phyloP scores from a whole-genome alignment of 2,113 vertebrate species.

The Turdus rufiventris region DNA sequence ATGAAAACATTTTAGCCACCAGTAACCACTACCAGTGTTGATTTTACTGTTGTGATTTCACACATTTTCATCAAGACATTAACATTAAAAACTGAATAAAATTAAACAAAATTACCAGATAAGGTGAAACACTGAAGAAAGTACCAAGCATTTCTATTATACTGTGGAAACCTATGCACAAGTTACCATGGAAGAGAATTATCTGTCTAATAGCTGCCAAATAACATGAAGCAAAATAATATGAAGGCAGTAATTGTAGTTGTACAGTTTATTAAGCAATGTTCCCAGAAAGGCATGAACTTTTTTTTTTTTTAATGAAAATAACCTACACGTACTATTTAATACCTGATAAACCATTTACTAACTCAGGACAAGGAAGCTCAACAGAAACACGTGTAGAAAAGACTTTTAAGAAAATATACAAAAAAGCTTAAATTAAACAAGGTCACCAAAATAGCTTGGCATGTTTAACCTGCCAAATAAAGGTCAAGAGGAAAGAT shows the following conservation, averaged over 20 bases:
- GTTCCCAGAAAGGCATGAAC: neutral
- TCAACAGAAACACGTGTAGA: neutral
- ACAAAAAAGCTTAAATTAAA: neutral
- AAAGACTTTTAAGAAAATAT: neutral
- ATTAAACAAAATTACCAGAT: neutral
- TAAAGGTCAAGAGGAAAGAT: neutral
- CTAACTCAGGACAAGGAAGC: neutral
- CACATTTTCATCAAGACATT: neutral
- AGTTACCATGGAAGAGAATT: neutral
- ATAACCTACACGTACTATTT: neutral
- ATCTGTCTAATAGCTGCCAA: neutral
- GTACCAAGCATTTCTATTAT: neutral
- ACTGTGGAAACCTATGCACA: neutral
- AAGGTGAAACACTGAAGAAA: neutral
- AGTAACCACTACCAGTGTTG: neutral
- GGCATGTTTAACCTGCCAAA: neutral
- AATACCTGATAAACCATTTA: neutral
- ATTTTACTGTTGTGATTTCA: neutral
- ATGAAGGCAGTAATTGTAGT: neutral
- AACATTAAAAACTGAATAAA: neutral
- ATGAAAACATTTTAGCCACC: neutral
- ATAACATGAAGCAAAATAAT: neutral
- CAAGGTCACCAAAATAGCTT: neutral
- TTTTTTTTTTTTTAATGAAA: neutral
- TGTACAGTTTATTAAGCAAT: neutral